phyloP scores from a whole-genome alignment of 2,797 vertebrate species.

The Xyrichtys novacula region DNA sequence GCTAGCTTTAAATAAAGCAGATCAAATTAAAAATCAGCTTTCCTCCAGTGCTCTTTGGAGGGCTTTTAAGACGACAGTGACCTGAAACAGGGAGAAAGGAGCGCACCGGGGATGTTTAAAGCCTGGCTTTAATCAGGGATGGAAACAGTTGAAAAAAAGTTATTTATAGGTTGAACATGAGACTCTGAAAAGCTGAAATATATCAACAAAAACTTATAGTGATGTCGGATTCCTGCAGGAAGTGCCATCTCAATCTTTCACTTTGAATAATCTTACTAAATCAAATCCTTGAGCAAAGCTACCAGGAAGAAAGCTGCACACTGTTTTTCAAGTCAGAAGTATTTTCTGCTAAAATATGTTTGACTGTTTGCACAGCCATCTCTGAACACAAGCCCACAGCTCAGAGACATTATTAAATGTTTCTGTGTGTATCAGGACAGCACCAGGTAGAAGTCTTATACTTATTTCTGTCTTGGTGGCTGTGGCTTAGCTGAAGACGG shows the following conservation, averaged over 20 bases:
- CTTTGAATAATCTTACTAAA: slow-evolving; percentile 6
- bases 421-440: slow-evolving; percentile 37
- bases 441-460: slow-evolving; percentile 32
- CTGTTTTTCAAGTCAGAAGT: not conserved
- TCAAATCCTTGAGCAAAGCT: slow-evolving; percentile 5
- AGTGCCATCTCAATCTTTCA: not conserved
- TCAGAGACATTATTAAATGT: slow-evolving; percentile 27
- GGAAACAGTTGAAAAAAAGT: too few relatives aligned
- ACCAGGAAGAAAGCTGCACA: not conserved
- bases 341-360: slow-evolving; percentile 19
- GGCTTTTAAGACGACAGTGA: not conserved
- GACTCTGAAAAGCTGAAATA: too few relatives aligned
- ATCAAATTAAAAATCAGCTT: not conserved
- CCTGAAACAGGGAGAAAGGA: not conserved
- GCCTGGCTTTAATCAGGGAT: not conserved
- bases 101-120: not conserved
- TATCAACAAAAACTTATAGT: too few relatives aligned
- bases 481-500: slow-evolving; percentile 26
- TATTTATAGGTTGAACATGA: too few relatives aligned
- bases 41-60: not conserved
- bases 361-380: slow-evolving; percentile 35
- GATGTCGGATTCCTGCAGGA: not conserved
- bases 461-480: slow-evolving; percentile 13
- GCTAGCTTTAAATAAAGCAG: not conserved
- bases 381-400: slow-evolving; percentile 18